phyloP scores from a whole-genome alignment of 2,888 invertebrate genomes.

The Synergus gifuensis region DNA sequence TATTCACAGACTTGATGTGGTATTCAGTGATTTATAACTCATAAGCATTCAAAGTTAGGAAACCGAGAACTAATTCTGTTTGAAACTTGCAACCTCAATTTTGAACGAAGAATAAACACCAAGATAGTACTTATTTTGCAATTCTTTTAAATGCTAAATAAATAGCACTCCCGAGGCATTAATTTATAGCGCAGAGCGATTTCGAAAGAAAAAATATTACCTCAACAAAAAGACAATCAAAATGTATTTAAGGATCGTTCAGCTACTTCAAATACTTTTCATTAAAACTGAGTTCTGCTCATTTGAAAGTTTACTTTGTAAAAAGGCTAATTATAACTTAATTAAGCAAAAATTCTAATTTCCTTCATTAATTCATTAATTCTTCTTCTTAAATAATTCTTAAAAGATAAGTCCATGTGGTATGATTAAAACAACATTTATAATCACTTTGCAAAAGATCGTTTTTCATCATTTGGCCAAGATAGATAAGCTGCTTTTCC shows the following conservation, averaged over 20 bases:
- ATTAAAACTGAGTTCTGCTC: no score
- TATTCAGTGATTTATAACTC: not conserved
- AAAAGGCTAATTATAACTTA: not conserved
- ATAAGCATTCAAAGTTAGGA: not conserved
- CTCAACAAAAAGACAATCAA: no score
- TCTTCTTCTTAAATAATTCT: not conserved
- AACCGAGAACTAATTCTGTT: not conserved
- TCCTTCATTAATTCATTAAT: not conserved
- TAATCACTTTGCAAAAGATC: conserved; percentile 7
- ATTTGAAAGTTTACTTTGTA: not conserved
- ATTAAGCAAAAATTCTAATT: not conserved
- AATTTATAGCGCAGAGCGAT: no score
- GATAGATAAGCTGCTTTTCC: conserved; percentile 7
- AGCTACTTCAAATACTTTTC: not conserved
- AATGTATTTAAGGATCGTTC: not conserved
- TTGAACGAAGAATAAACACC: not conserved
- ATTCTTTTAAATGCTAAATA: not conserved
- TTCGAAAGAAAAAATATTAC: no score
- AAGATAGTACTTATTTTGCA: not conserved
- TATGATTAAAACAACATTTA: conserved; percentile 1
- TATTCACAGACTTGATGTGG: not conserved
- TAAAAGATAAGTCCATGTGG: not conserved
- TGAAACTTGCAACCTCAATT: not conserved
- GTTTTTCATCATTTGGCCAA: not conserved
- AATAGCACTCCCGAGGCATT: no score